phyloP scores from a whole-genome alignment of 2,888 invertebrate genomes.

The Eutolmus rufibarbis region DNA sequence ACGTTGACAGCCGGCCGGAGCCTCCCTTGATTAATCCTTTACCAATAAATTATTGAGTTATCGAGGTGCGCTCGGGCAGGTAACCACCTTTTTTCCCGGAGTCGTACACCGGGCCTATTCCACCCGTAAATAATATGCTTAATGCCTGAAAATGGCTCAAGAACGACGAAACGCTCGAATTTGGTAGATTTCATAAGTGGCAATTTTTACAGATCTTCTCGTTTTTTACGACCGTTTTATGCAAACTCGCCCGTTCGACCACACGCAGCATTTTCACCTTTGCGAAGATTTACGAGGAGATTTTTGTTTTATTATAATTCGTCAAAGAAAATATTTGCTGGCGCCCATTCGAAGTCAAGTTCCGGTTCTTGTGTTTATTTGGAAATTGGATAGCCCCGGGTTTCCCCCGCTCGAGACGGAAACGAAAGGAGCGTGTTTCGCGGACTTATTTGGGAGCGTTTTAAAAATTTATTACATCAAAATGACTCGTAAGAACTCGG shows the following conservation, averaged over 20 bases:
- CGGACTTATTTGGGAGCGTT: background rate
- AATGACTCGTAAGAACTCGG: background rate
- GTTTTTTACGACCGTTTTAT: conserved; percentile 13
- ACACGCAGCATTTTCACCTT: conserved; percentile 7
- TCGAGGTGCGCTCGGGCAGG: background rate
- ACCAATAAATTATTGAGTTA: conserved; percentile 21
- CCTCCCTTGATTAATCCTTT: conserved; percentile 17
- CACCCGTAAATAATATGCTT: background rate
- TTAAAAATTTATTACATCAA: background rate
- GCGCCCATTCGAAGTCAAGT: background rate
- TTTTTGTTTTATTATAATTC: conserved; percentile 2
- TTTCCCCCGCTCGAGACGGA: conserved; percentile 5
- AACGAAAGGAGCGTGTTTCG: background rate
- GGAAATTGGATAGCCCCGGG: background rate
- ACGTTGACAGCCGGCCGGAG: background rate
- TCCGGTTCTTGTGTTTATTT: conserved; percentile 9
- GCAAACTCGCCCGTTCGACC: background rate
- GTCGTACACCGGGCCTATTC: background rate
- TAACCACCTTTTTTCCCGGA: background rate
- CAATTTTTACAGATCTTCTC: conserved; percentile 22
- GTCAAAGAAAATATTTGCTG: background rate
- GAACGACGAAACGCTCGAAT: background rate
- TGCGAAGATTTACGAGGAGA: conserved; percentile 7
- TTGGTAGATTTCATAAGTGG: conserved; percentile 32
- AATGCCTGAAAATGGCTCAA: background rate